Evolutionary conservation across 35 echinoderm and acorn worm species (phyloP).

Genomic region (Apostichopus parvimensis): DNA sequence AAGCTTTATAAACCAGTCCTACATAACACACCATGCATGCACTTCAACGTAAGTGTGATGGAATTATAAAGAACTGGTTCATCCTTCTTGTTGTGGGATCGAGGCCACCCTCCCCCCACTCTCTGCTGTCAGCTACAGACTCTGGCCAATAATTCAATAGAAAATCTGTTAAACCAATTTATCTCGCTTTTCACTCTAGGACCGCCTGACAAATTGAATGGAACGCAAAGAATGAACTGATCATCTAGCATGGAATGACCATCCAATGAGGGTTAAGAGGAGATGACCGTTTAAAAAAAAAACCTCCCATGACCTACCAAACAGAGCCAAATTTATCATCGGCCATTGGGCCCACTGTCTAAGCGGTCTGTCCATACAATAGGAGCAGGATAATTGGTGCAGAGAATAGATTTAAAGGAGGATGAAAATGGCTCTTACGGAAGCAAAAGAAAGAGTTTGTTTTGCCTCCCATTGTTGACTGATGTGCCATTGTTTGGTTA

Average conservation of each 20-base stretch:
- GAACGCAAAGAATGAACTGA: neutral
- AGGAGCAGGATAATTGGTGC: neutral
- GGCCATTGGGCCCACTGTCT: neutral
- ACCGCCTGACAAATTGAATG: slow-evolving; percentile 40
- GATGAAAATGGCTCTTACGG: neutral
- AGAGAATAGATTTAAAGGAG: slow-evolving; percentile 26
- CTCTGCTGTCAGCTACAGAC: too few species aligned
- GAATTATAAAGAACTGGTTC: too few species aligned
- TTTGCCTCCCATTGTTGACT: slow-evolving; percentile 9
- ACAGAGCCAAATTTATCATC: slow-evolving; percentile 20
- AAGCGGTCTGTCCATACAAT: neutral
- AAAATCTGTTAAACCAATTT: slow-evolving; percentile 28
- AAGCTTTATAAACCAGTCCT: too few species aligned
- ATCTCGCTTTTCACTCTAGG: slow-evolving; percentile 3
- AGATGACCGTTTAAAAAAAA: neutral
- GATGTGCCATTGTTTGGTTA: neutral
- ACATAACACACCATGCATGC: too few species aligned
- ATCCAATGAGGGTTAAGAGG: neutral
- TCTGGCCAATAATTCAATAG: too few species aligned
- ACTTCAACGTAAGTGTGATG: too few species aligned
- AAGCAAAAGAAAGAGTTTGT: slow-evolving; percentile 14
- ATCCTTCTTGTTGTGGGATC: too few species aligned
- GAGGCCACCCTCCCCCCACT: too few species aligned
- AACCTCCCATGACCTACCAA: neutral
- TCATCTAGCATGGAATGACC: slow-evolving; percentile 24